Evolutionary conservation across 2,888 invertebrate genomes (phyloP).

Genomic region (Harpagoxenus sublaevis): DNA sequence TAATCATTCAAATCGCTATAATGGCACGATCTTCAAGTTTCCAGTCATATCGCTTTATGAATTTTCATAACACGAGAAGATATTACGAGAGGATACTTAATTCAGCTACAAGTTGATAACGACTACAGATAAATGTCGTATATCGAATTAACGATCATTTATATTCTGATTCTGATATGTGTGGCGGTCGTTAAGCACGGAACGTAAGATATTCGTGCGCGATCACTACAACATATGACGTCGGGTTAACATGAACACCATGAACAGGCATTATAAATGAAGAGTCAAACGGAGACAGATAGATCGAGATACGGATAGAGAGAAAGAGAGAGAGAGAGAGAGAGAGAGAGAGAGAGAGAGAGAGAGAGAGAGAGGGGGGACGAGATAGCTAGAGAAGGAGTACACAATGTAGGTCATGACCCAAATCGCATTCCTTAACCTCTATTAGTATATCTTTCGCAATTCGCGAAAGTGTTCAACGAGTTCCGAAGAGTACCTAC

Average conservation of each 20-base stretch:
- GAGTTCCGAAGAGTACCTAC: slow-evolving; percentile 62
- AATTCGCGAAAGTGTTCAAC: slow-evolving; percentile 73
- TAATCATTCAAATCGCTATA: background rate
- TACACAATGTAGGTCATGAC: slow-evolving; percentile 73
- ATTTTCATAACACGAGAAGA: background rate
- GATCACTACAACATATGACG: slow-evolving; percentile 55
- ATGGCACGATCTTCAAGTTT: background rate
- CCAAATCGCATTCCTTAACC: slow-evolving; percentile 70
- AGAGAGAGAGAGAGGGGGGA: slow-evolving; percentile 18
- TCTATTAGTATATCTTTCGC: slow-evolving; percentile 74
- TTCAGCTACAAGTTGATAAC: slow-evolving; percentile 38
- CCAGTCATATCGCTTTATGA: background rate
- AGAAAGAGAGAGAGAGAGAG: slow-evolving; percentile 43
- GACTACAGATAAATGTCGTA: slow-evolving; percentile 30
- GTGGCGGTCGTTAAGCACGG: slow-evolving; percentile 17
- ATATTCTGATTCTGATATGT: slow-evolving; percentile 24
- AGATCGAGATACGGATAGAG: slow-evolving; percentile 33
- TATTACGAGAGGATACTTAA: slow-evolving; percentile 12
- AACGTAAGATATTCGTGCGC: slow-evolving; percentile 7
- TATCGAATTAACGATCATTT: slow-evolving; percentile 39
- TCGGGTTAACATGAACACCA: slow-evolving; percentile 59
- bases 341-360: slow-evolving; percentile 46
- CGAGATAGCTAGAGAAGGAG: slow-evolving; percentile 35
- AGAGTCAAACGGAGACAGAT: slow-evolving; percentile 49
- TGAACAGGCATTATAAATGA: slow-evolving; percentile 39